A percentile compares a stretch with the other conserved stretches of the same genome.
phyloP scores from a whole-genome alignment of 2,888 invertebrate species.

The Muscina levida region DNA sequence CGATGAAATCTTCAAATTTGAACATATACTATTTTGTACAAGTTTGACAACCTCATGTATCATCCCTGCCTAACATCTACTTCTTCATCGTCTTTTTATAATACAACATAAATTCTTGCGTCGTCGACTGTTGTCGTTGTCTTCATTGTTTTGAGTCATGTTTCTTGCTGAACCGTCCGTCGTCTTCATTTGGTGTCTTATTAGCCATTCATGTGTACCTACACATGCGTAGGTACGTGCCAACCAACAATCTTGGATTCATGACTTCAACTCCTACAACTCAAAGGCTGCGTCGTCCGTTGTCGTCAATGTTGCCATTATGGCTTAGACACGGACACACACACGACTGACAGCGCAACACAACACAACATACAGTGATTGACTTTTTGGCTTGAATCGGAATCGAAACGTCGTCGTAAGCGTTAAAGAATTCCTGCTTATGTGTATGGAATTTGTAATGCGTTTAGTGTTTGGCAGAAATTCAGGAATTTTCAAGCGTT shows the following conservation, averaged over 20 bases:
- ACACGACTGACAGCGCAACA: conserved; percentile 7
- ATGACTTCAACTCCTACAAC: conserved; percentile 46
- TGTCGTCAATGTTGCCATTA: conserved; percentile 32
- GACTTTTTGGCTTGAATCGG: conserved; percentile 13
- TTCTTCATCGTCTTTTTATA: too few relatives aligned
- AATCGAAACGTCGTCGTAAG: conserved; percentile 18
- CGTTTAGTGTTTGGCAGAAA: conserved; percentile 39
- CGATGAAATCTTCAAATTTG: too few relatives aligned
- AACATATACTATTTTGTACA: too few relatives aligned
- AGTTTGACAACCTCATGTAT: too few relatives aligned
- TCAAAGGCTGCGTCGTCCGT: conserved; percentile 30
- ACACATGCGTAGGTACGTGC: conserved; percentile 4
- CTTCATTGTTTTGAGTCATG: conserved; percentile 31
- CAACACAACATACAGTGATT: background rate
- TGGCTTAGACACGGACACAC: conserved; percentile 19
- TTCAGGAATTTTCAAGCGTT: conserved; percentile 35
- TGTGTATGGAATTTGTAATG: conserved; percentile 55
- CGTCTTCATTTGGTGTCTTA: conserved; percentile 28
- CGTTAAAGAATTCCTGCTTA: conserved; percentile 36
- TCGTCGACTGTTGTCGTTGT: conserved; percentile 8
- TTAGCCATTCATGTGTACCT: background rate
- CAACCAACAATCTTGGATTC: background rate
- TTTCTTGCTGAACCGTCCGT: background rate
- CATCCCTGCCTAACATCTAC: too few relatives aligned
- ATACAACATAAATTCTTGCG: conserved; percentile 32